These are phyloP conservation scores for Platycheirus albimanus DNA, from an alignment of 2,888 invertebrate species.

Conservation along the genomic window DNA sequence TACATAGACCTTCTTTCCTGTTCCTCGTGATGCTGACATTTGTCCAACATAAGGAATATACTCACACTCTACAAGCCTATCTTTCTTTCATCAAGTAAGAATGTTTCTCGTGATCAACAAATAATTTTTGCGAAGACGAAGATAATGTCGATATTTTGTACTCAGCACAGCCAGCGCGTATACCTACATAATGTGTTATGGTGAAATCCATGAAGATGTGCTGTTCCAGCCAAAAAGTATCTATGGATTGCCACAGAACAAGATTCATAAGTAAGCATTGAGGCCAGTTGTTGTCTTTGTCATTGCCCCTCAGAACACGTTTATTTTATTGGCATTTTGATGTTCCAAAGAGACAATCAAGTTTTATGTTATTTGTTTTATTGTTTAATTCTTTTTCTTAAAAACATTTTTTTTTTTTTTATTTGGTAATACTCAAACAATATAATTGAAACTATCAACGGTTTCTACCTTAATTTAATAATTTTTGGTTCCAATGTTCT, in stretches of 20 bases:
- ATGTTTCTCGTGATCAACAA: conserved; percentile 10
- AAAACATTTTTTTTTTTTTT: not conserved
- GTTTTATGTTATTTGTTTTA: not conserved
- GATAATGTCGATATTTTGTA: too few relatives aligned
- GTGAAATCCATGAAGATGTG: conserved; percentile 7
- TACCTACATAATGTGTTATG: not conserved
- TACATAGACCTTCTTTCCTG: too few relatives aligned
- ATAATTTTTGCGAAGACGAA: not conserved
- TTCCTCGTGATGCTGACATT: too few relatives aligned
- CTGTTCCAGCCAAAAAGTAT: not conserved
- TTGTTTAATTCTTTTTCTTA: not conserved
- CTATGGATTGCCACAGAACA: conserved; percentile 40
- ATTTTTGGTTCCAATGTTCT: too few relatives aligned
- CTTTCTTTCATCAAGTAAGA: not conserved
- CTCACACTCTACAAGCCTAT: not conserved
- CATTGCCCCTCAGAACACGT: conserved; percentile 36
- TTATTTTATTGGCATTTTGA: conserved; percentile 1
- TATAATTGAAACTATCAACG: too few relatives aligned
- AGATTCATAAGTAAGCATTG: conserved; percentile 33
- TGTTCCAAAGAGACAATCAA: not conserved
- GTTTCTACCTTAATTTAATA: too few relatives aligned
- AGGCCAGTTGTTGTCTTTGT: conserved; percentile 47
- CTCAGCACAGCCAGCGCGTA: too few relatives aligned
- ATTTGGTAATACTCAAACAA: not conserved
- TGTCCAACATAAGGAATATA: too few relatives aligned